Conservation (phyloP, 1,140 invertebrate species). For the Drosophila malerkotliana region DNA sequence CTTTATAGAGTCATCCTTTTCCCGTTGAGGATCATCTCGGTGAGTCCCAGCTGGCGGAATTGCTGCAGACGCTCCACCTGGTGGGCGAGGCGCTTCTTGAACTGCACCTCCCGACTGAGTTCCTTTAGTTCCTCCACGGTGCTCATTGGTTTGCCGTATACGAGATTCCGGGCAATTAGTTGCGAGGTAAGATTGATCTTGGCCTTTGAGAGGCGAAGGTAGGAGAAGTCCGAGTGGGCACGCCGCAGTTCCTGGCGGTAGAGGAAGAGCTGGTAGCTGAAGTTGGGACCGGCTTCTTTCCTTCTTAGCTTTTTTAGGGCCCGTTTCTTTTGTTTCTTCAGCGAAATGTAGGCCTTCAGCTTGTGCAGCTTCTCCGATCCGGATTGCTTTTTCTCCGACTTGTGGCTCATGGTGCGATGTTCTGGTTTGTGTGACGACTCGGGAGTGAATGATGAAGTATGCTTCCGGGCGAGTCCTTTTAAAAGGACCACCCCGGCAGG, state of each 20-base stretch:
- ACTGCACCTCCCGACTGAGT: conserved; percentile 70
- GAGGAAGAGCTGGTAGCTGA: conserved; percentile 57
- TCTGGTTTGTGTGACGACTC: conserved; percentile 21
- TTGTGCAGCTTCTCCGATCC: conserved; percentile 25
- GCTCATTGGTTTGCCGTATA: conserved; percentile 28
- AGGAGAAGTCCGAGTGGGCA: conserved; percentile 51
- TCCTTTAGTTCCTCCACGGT: conserved; percentile 62
- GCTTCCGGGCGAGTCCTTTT: conserved; percentile 36
- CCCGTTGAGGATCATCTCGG: conserved; percentile 62
- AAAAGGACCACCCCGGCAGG: conserved; percentile 46
- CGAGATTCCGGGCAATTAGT: conserved; percentile 58
- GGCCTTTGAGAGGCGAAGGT: conserved; percentile 56
- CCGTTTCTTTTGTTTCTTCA: conserved; percentile 29
- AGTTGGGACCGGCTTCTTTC: conserved; percentile 15
- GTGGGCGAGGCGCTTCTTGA: conserved; percentile 58
- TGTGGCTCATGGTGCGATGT: conserved; percentile 33
- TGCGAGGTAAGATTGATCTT: conserved; percentile 58
- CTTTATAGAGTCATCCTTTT: conserved; percentile 50
- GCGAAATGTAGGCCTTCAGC: conserved; percentile 31
- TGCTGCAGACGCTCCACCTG: conserved; percentile 68
- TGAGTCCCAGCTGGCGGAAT: conserved; percentile 60
- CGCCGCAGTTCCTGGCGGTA: conserved; percentile 63
- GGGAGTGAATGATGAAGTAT: conserved; percentile 17
- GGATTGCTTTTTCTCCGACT: conserved; percentile 40
- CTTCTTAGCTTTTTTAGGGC: conserved; percentile 24